A percentile compares a stretch with the other conserved stretches of the same genome.
phyloP scores from a whole-genome alignment of 2,797 vertebrate genomes.

The Sternotherus odoratus region DNA sequence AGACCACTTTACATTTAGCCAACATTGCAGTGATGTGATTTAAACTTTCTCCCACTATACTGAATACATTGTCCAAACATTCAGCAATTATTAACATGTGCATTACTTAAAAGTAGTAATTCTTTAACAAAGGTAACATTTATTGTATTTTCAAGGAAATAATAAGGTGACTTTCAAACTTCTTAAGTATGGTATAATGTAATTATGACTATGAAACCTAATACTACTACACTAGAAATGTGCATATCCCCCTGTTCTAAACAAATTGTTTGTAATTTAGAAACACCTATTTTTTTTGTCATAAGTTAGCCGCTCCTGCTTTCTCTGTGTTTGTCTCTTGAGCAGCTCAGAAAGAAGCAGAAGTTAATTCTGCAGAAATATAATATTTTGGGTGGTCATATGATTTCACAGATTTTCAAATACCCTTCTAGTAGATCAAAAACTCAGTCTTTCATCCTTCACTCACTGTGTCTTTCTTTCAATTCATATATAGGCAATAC shows the following conservation, averaged over 20 bases:
- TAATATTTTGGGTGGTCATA: not conserved
- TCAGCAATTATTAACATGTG: conserved; percentile 38
- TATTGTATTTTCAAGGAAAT: not conserved
- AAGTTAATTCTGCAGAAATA: not conserved
- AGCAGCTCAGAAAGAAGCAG: not conserved
- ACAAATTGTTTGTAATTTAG: not conserved
- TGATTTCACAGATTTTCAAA: not conserved
- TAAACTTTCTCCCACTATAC: conserved; percentile 44
- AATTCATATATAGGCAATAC: not conserved
- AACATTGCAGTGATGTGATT: conserved; percentile 51
- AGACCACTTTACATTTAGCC: conserved; percentile 49
- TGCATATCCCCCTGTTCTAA: not conserved
- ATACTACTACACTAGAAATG: not conserved
- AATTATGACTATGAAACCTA: not conserved
- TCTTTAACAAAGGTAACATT: not conserved
- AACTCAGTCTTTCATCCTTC: not conserved
- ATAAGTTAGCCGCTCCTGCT: not conserved
- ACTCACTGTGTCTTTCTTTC: not conserved
- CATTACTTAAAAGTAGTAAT: not conserved
- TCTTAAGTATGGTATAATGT: not conserved
- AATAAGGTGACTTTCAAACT: not conserved
- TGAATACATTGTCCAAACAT: not conserved
- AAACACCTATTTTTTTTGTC: not conserved
- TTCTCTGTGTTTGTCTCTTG: not conserved
- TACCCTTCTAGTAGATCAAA: not conserved